A percentile compares a stretch with the other conserved stretches of the same genome.
Evolutionary conservation across 2,797 vertebrate genomes (phyloP).

Genomic region (Threskiornis aethiopicus): DNA sequence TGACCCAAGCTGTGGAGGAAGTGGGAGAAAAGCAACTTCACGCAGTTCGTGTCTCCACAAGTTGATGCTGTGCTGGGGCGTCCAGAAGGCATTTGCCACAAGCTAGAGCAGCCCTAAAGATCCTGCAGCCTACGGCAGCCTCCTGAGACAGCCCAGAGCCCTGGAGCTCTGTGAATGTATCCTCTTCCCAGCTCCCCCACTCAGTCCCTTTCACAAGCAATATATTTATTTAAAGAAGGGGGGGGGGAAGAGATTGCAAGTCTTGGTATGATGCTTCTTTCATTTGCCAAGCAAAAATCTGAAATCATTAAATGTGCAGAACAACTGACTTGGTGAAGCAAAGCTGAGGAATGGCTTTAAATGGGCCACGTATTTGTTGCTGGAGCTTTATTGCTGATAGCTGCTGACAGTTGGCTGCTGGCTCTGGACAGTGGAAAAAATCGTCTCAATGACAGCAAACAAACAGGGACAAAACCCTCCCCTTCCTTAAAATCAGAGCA

Average conservation of each 20-base stretch:
- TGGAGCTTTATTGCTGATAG: background rate
- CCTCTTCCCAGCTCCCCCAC: background rate
- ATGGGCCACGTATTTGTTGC: background rate
- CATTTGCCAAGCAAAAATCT: background rate
- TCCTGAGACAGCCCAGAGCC: background rate
- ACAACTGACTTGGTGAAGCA: background rate
- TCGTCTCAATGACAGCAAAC: background rate
- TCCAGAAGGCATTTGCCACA: background rate
- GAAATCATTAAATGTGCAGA: background rate
- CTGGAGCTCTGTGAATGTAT: too few relatives aligned
- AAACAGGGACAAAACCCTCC: background rate
- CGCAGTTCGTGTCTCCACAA: fast-evolving
- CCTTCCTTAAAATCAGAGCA: background rate
- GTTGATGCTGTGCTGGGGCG: background rate
- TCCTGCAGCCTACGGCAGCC: background rate
- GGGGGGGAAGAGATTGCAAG: fast-evolving
- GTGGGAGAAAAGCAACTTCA: background rate
- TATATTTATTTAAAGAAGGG: background rate
- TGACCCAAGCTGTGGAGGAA: background rate
- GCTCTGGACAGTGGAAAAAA: background rate
- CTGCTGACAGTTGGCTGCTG: background rate
- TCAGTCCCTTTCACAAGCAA: background rate
- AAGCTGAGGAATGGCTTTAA: background rate
- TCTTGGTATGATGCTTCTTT: background rate
- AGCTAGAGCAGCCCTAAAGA: too few relatives aligned